Evolutionary conservation across 2,113 vertebrate genomes (phyloP).

Genomic region (Rana temporaria): DNA sequence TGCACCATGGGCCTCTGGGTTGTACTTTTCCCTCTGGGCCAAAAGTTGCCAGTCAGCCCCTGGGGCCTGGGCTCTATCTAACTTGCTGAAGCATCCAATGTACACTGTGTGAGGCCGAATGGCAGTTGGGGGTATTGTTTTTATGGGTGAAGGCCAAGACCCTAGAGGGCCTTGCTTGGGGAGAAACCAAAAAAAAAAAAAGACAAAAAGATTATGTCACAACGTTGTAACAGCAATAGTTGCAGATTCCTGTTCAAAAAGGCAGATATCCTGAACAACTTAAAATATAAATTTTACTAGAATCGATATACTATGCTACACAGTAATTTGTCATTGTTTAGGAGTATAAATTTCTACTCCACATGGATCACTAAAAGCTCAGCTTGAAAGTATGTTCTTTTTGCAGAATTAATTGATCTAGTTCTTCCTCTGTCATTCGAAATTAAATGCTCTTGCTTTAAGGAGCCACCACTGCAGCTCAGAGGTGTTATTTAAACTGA

Average conservation of each 20-base stretch:
- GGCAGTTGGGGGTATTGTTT: no score
- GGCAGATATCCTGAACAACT: neutral
- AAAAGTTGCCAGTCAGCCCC: no score
- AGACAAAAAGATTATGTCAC: no score
- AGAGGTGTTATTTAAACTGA: conserved; percentile 1
- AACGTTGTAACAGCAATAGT: neutral
- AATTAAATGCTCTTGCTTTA: conserved; percentile 23
- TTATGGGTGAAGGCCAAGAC: no score
- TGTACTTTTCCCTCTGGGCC: no score
- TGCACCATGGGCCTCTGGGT: no score
- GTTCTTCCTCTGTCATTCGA: conserved; percentile 1
- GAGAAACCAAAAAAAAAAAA: no score
- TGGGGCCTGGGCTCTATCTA: no score
- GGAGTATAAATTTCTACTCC: conserved; percentile 11
- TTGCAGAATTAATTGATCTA: conserved; percentile 6
- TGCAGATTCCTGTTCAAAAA: neutral
- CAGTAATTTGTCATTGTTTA: conserved; percentile 26
- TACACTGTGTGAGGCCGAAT: no score
- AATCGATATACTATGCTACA: conserved; percentile 7
- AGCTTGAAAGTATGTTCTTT: conserved; percentile 31
- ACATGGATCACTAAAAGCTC: conserved; percentile 26
- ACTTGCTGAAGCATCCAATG: no score
- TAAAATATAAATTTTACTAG: neutral
- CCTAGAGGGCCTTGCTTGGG: no score
- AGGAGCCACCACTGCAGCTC: neutral